Evolutionary conservation across 30 jellyfish, hydroid and myxozoan genomes (phyloP), one percentile per base, ranked within the genome.

Genomic region (Hydractinia echinata): DNA sequence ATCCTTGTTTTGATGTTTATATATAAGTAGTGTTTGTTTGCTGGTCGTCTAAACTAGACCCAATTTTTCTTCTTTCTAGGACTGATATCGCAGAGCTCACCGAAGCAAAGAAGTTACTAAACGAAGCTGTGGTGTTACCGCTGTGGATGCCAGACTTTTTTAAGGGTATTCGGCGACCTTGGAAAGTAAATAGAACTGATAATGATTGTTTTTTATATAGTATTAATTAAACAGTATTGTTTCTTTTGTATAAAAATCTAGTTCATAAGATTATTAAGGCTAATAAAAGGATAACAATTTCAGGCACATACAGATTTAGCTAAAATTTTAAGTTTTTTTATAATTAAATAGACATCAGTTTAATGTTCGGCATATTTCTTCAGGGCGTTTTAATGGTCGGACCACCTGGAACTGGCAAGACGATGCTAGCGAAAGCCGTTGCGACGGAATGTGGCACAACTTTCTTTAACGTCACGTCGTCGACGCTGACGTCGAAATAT

Each of bases 361-460:
- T 7, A 1, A n/a, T 64, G 10, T 13, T 64, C 19, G 30, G 61
- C 39, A 55, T 76, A 4, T 54, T 54, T n/a, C 51, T 18, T 49
- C 48, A 91, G 99, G 99, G 99, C 66, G 96, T 93, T 14, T 70
- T 93, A 4, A 87, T 93, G 99, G 99, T 93, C 10, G 99, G 99
- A 9, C 99, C 99, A 19, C 99, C 99, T 79, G 99, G 99, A 4
- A 93, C 99, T 4, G 99, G 99, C 48, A 93, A 93, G 73, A 93
- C 99, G 4, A 84, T 93, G 99, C 70, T 93, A 79, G 99, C 99
- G 16, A 93, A 93, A 76, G 99, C 99, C 16, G 99, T 93, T 9
- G 99, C 99, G 9, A 93, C 96, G 0, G 99, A 93, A 77, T 93
- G 99, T 54, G 95, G 95, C 21, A 93, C 99, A 8, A 93, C 99